phyloP scores from a whole-genome alignment of 2,888 invertebrate genomes.

The Doris montereyensis region DNA sequence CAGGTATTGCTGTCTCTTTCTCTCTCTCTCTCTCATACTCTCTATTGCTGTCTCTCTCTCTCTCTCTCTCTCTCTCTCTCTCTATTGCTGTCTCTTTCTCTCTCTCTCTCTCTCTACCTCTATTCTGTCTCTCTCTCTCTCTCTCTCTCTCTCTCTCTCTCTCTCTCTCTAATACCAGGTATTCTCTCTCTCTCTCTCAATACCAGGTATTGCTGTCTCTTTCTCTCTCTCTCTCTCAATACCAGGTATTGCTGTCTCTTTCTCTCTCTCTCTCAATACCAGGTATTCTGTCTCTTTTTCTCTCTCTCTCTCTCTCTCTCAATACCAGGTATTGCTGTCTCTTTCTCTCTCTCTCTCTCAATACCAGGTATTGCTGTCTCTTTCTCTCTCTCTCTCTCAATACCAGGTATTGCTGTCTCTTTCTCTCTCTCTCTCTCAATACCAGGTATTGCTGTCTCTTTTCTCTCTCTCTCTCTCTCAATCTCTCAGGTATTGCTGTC shows the following conservation, averaged over 20 bases:
- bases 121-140: neutral
- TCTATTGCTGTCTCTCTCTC: neutral
- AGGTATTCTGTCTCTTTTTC: conserved; percentile 13
- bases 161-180: too few species aligned
- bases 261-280: conserved; percentile 12
- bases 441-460: neutral
- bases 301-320: conserved; percentile 33
- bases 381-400: conserved; percentile 9
- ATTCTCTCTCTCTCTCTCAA: conserved; percentile 23
- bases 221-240: conserved; percentile 7
- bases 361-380: conserved; percentile 26
- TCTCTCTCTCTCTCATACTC: neutral
- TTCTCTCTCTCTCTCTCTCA: neutral
- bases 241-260: neutral
- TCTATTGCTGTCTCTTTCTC: neutral
- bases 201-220: conserved; percentile 11
- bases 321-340: too few species aligned
- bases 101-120: neutral
- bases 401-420: too few species aligned
- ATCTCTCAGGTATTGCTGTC: neutral
- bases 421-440: conserved; percentile 7
- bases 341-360: conserved; percentile 20
- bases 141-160: conserved; percentile 17
- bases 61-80: neutral
- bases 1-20: too few species aligned